Conservation (phyloP, 2,797 vertebrate species). For the Neostethus bicornis region DNA sequence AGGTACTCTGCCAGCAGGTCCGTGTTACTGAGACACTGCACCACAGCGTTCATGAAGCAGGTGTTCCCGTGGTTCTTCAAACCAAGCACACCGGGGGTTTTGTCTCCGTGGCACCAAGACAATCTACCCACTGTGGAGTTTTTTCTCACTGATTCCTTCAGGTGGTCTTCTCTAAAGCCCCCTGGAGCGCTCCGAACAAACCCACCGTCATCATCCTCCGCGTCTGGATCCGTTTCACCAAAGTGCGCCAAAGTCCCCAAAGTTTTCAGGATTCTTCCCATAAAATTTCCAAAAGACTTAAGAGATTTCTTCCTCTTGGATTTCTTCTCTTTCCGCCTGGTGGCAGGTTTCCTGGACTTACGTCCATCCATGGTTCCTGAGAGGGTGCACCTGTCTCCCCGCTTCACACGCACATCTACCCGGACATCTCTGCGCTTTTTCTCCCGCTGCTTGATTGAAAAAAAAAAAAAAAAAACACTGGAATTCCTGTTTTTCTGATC, state of each 20-base stretch:
- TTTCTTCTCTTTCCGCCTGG: slow-evolving; percentile 74
- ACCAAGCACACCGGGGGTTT: slow-evolving; percentile 86
- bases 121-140: slow-evolving; percentile 62
- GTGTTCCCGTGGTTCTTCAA: slow-evolving; percentile 94
- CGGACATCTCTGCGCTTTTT: slow-evolving; percentile 19
- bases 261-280: slow-evolving; percentile 84
- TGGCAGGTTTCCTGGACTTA: slow-evolving; percentile 69
- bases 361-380: slow-evolving; percentile 73
- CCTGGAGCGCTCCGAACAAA: slow-evolving; percentile 65
- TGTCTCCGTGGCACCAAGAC: slow-evolving; percentile 76
- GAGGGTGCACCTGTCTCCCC: slow-evolving; percentile 74
- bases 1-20: slow-evolving; percentile 91
- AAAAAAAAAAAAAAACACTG: no score
- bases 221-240: slow-evolving; percentile 68
- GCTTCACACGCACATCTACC: slow-evolving; percentile 40
- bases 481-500: no score
- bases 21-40: slow-evolving; percentile 94
- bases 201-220: slow-evolving; percentile 85
- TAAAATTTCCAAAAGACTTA: slow-evolving; percentile 80
- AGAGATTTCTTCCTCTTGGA: slow-evolving; percentile 76
- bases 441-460: no score
- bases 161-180: slow-evolving; percentile 55
- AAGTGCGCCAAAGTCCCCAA: slow-evolving; percentile 84
- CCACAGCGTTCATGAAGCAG: slow-evolving; percentile 95
- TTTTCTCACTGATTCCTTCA: slow-evolving; percentile 57